These are phyloP conservation scores for Struthidea cinerea DNA, from an alignment of 2,113 vertebrate genomes.

Conservation along the genomic window DNA sequence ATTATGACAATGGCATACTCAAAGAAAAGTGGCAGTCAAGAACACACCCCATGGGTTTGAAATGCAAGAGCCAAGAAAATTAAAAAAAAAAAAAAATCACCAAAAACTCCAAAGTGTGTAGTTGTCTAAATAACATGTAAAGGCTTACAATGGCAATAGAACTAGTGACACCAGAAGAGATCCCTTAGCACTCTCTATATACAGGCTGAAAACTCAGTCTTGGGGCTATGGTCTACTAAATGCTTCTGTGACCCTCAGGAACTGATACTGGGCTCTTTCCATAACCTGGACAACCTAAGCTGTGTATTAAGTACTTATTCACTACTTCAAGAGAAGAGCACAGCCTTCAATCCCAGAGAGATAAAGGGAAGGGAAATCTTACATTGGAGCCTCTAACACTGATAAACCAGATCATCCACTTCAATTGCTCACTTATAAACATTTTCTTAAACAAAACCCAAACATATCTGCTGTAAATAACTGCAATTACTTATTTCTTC, in stretches of 20 bases:
- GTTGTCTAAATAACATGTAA: neutral
- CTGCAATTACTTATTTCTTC: neutral
- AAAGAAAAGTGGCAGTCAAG: neutral
- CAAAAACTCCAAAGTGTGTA: neutral
- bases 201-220: neutral
- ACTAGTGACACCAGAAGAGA: neutral
- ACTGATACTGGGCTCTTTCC: neutral
- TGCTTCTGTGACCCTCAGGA: neutral
- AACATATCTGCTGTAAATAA: neutral
- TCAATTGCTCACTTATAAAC: neutral
- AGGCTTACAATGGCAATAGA: neutral
- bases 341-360: neutral
- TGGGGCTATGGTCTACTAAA: neutral
- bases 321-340: neutral
- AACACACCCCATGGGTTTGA: neutral
- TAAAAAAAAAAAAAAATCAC: neutral
- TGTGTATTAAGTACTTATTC: neutral
- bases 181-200: neutral
- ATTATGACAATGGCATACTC: neutral
- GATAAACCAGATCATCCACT: neutral
- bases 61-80: neutral
- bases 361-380: neutral
- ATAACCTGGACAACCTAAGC: neutral
- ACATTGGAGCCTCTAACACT: neutral
- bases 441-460: neutral